These are phyloP conservation scores for Cherax destructor DNA, from an alignment of 1,140 invertebrate genomes.

Conservation along the genomic window DNA sequence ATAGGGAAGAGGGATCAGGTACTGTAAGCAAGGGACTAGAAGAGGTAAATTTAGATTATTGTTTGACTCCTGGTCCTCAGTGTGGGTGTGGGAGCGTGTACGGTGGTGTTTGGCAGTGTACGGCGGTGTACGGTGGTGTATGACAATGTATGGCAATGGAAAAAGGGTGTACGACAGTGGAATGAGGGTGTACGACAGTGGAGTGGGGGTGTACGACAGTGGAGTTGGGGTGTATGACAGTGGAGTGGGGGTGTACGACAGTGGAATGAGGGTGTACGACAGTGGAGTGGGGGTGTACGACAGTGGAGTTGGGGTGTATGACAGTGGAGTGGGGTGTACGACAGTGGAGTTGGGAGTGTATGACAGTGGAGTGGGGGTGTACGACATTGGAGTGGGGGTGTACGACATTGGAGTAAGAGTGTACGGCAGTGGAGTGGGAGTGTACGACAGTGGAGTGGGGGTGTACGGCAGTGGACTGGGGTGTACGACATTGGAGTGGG, in stretches of 20 bases:
- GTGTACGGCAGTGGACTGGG: background rate
- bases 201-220: background rate
- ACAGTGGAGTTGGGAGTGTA: background rate
- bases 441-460: background rate
- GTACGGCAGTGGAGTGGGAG: background rate
- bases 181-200: background rate
- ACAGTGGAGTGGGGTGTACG: background rate
- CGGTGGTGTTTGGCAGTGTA: background rate
- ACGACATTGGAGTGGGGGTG: background rate
- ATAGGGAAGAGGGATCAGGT: background rate
- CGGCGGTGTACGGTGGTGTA: background rate
- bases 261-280: background rate
- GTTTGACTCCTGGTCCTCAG: constrained; percentile 17
- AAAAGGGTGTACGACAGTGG: background rate
- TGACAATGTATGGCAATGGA: background rate
- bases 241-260: background rate
- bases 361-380: background rate
- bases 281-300: background rate
- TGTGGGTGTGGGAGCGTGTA: background rate
- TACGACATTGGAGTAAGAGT: background rate
- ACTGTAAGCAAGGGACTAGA: background rate
- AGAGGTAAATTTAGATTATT: constrained; percentile 46
- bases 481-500: no score
- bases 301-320: background rate
- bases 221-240: background rate